Evolutionary conservation across 2,888 invertebrate genomes (phyloP).

Genomic region (Phasia obesa): DNA sequence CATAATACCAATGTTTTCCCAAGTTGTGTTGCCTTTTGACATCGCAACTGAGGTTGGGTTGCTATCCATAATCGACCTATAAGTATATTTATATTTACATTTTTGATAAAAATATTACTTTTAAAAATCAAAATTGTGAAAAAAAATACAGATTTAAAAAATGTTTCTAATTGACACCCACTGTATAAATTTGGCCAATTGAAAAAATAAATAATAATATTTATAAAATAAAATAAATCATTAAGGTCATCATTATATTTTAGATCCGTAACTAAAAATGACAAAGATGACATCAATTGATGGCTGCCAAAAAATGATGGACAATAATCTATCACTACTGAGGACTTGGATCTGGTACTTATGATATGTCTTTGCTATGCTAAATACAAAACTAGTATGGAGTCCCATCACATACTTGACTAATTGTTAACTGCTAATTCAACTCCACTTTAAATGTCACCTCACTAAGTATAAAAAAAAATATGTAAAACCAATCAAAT

Average conservation of each 20-base stretch:
- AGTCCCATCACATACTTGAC: conserved; percentile 62
- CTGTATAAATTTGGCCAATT: too few species aligned
- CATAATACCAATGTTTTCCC: too few species aligned
- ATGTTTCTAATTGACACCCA: too few species aligned
- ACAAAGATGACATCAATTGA: neutral
- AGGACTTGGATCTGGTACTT: conserved; percentile 63
- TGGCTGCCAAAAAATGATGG: neutral
- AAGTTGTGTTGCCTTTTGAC: too few species aligned
- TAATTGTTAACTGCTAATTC: conserved; percentile 65
- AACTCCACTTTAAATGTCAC: conserved; percentile 64
- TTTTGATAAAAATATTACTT: too few species aligned
- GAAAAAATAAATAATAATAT: too few species aligned
- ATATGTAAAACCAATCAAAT: conserved; percentile 45
- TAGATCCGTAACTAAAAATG: neutral
- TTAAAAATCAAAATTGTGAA: too few species aligned
- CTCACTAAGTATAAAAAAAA: conserved; percentile 67
- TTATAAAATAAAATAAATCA: neutral
- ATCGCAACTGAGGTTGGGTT: too few species aligned
- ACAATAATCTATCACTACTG: neutral
- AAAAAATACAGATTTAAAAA: too few species aligned
- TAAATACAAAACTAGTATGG: conserved; percentile 44
- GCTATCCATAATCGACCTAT: too few species aligned
- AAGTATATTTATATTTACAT: too few species aligned
- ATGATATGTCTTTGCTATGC: conserved; percentile 56
- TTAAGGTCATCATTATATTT: neutral